These are phyloP conservation scores for Chauna torquata DNA, from an alignment of 2,113 vertebrate species.

Conservation along the genomic window DNA sequence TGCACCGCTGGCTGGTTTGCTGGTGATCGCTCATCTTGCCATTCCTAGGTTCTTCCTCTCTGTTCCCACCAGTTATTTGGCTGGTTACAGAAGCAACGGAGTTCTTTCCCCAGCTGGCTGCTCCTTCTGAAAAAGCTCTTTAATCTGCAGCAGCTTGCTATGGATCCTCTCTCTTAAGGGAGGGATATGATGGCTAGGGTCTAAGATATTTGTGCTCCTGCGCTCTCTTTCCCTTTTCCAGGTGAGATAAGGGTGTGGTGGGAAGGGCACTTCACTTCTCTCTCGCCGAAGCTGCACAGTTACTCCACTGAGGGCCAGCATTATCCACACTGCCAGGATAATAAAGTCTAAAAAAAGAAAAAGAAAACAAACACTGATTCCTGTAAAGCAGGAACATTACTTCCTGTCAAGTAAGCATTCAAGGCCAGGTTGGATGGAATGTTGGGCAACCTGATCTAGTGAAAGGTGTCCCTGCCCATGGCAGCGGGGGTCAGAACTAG, in stretches of 20 bases:
- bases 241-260: conserved; percentile 88
- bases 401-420: background rate
- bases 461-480: background rate
- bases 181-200: conserved; percentile 92
- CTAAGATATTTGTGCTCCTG: conserved; percentile 92
- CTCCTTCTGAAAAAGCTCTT: conserved; percentile 74
- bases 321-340: conserved; percentile 86
- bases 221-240: conserved; percentile 90
- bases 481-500: background rate
- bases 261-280: conserved; percentile 83
- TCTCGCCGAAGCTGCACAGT: conserved; percentile 87
- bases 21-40: background rate
- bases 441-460: background rate
- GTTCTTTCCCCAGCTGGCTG: conserved; percentile 87
- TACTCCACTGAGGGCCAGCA: conserved; percentile 83
- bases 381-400: background rate
- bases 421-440: background rate
- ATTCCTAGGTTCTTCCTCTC: background rate
- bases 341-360: conserved; percentile 81
- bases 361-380: background rate
- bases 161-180: conserved; percentile 83
- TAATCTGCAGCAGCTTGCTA: conserved; percentile 63
- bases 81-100: conserved; percentile 84
- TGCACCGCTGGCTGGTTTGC: background rate
- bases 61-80: background rate